A percentile compares a stretch with the other conserved stretches of the same genome.
These are phyloP conservation scores for Latrodectus elegans DNA, from an alignment of 2,888 invertebrate genomes.

Conservation along the genomic window DNA sequence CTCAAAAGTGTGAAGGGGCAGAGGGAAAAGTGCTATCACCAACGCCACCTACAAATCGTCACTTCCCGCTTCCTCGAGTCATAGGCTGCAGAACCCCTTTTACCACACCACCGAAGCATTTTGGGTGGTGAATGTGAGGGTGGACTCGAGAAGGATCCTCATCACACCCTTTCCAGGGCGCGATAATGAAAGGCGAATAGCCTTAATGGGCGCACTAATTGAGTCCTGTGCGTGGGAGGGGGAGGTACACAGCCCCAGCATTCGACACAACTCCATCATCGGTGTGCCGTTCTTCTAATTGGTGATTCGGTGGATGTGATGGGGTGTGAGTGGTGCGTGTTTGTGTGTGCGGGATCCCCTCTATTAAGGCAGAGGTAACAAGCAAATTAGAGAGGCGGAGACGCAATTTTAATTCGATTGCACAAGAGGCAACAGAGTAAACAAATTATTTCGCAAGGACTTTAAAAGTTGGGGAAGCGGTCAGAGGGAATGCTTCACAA, in stretches of 20 bases:
- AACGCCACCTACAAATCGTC: too few species aligned
- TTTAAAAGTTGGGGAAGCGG: background rate
- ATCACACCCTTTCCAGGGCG: background rate
- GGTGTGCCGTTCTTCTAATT: slow-evolving; percentile 1
- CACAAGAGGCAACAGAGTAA: background rate
- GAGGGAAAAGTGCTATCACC: too few species aligned
- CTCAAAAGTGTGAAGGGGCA: too few species aligned
- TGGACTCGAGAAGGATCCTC: background rate
- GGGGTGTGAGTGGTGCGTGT: background rate
- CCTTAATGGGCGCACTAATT: slow-evolving; percentile 8
- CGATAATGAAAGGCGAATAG: background rate
- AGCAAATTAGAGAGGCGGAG: slow-evolving; percentile 4
- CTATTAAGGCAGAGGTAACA: background rate
- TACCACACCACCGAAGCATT: background rate
- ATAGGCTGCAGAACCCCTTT: too few species aligned
- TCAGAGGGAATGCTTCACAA: background rate
- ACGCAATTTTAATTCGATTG: slow-evolving; percentile 5
- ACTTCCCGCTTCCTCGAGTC: too few species aligned
- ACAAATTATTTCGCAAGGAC: background rate
- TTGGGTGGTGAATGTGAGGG: background rate
- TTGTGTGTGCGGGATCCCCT: background rate
- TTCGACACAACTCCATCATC: slow-evolving; percentile 2
- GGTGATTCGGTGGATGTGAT: background rate
- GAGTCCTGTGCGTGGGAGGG: background rate
- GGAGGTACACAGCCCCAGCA: background rate